phyloP scores from a whole-genome alignment of 1,140 invertebrate species.

The Eurosta solidaginis region DNA sequence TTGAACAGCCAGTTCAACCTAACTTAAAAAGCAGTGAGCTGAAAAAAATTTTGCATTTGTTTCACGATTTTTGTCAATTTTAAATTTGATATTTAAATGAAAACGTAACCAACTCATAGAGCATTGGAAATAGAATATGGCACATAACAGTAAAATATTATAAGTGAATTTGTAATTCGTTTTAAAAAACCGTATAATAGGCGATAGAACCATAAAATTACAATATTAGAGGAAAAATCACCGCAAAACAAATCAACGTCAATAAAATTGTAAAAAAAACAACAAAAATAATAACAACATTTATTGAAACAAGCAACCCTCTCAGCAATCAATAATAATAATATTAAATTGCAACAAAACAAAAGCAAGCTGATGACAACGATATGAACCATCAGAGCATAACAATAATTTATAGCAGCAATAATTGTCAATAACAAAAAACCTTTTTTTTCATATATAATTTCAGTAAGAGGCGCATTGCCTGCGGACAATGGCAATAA shows the following conservation, averaged over 20 bases:
- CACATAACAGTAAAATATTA: too few species aligned
- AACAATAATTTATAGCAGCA: not conserved
- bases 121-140: too few species aligned
- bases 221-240: not conserved
- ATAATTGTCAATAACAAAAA: slow-evolving; percentile 10
- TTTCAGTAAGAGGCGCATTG: not conserved
- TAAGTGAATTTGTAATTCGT: too few species aligned
- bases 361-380: not conserved
- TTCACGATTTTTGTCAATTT: too few species aligned
- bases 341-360: not conserved
- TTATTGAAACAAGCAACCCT: not conserved
- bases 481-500: slow-evolving; percentile 10
- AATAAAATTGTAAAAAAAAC: too few species aligned
- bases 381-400: not conserved
- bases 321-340: not conserved
- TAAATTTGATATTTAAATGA: too few species aligned
- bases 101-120: too few species aligned
- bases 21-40: too few species aligned
- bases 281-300: not conserved
- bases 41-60: too few species aligned
- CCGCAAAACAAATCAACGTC: not conserved
- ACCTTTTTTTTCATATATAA: not conserved
- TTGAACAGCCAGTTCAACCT: too few species aligned
- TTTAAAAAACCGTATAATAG: too few species aligned
- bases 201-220: too few species aligned